phyloP scores from a whole-genome alignment of 2,888 invertebrate species.

The Sepioteuthis lessoniana region DNA sequence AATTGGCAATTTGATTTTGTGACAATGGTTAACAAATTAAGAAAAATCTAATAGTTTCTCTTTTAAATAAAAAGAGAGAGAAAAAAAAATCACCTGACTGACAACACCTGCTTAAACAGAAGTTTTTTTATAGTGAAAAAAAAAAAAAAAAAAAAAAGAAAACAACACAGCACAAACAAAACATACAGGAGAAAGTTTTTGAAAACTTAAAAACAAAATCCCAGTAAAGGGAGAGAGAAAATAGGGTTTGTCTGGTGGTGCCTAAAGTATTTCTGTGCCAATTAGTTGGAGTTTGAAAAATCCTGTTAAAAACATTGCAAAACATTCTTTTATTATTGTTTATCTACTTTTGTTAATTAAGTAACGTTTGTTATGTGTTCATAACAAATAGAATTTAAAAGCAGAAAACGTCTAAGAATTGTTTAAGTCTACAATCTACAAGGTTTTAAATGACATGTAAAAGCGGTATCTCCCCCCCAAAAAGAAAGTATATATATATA shows the following conservation, averaged over 20 bases:
- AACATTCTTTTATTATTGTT: background rate
- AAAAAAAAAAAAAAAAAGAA: too few species aligned
- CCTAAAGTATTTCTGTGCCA: background rate
- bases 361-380: background rate
- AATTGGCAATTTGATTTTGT: background rate
- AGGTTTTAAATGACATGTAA: background rate
- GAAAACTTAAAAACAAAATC: background rate
- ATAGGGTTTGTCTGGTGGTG: background rate
- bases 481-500: background rate
- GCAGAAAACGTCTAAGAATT: background rate
- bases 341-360: background rate
- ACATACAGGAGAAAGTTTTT: background rate
- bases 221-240: background rate
- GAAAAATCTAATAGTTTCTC: background rate
- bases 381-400: background rate
- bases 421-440: background rate
- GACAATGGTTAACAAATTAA: background rate
- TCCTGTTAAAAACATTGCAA: background rate
- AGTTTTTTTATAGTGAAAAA: background rate
- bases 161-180: background rate
- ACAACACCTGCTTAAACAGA: background rate
- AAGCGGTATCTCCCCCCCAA: too few species aligned
- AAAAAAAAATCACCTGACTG: background rate
- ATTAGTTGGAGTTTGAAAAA: background rate
- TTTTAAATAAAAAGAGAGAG: background rate